Evolutionary conservation across 1,140 invertebrate genomes (phyloP).

Genomic region (Brachionus asplanchnoidis): DNA sequence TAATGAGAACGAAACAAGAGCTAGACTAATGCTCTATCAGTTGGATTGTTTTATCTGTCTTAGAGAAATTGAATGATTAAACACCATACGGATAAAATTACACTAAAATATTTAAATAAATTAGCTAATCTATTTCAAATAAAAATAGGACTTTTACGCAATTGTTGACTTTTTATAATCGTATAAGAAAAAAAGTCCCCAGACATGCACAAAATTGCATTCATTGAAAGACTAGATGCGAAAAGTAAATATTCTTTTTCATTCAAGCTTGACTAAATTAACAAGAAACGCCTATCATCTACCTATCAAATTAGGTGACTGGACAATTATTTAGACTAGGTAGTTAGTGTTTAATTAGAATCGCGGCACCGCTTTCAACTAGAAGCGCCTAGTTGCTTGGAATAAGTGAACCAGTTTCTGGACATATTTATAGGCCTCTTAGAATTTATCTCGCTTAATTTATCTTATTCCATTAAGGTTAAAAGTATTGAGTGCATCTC

Average conservation of each 20-base stretch:
- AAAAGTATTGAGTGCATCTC: neutral
- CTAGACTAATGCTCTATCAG: conserved; percentile 8
- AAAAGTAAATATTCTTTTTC: neutral
- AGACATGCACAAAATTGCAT: neutral
- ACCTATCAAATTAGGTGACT: conserved; percentile 23
- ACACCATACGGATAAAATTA: neutral
- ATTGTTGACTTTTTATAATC: neutral
- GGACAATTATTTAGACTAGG: conserved; percentile 33
- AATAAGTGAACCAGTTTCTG: conserved; percentile 7
- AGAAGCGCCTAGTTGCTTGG: neutral
- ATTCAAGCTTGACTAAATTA: conserved; percentile 1
- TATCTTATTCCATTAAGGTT: conserved; percentile 19
- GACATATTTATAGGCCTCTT: conserved; percentile 2
- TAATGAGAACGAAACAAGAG: neutral
- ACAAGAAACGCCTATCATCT: neutral
- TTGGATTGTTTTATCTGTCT: neutral
- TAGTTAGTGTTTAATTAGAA: neutral
- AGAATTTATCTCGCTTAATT: neutral
- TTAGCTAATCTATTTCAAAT: conserved; percentile 24
- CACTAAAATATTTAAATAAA: conserved; percentile 33
- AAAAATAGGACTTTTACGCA: neutral
- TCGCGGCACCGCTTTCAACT: neutral
- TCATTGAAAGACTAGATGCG: conserved; percentile 2
- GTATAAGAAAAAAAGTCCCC: neutral
- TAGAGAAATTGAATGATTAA: conserved; percentile 13